A percentile compares a stretch with the other conserved stretches of the same genome.
Conservation (phyloP, 2,797 vertebrate species). For the Poecilia wingei region DNA sequence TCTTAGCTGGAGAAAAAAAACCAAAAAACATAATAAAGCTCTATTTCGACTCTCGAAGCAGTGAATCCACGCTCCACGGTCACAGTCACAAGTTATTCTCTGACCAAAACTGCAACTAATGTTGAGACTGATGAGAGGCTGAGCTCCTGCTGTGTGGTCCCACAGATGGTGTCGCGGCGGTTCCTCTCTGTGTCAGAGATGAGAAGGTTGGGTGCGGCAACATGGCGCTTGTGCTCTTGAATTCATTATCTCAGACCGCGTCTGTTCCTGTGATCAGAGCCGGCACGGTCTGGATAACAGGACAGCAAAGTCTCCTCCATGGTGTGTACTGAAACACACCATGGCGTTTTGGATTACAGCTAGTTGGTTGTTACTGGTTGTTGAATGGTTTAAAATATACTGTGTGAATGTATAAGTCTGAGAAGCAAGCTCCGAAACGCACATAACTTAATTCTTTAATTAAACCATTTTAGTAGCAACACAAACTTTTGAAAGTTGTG, state of each 20-base stretch:
- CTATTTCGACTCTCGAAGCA: constrained; percentile 41
- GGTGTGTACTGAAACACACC: background rate
- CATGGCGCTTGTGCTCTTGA: constrained; percentile 64
- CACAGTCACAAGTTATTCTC: constrained; percentile 58
- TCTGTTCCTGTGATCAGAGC: constrained; percentile 69
- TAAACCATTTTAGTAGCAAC: background rate
- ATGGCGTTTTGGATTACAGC: background rate
- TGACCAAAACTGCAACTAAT: constrained; percentile 66
- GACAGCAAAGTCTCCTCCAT: constrained; percentile 41
- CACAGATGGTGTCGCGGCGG: constrained; percentile 63
- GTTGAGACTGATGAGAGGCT: constrained; percentile 68
- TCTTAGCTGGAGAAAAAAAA: constrained; percentile 24
- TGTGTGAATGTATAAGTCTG: background rate
- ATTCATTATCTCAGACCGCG: constrained; percentile 71
- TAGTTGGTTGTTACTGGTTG: background rate
- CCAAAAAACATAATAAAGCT: background rate
- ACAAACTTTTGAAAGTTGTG: background rate
- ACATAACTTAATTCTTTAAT: background rate
- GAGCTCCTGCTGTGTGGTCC: constrained; percentile 72
- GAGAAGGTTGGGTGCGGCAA: constrained; percentile 64
- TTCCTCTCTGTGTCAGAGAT: constrained; percentile 65
- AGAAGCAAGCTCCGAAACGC: background rate
- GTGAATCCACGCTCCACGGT: constrained; percentile 30
- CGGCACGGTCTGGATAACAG: constrained; percentile 26
- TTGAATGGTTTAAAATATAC: background rate